Evolutionary conservation across 1,140 invertebrate genomes (phyloP), one percentile per base, ranked within the genome.

Genomic region (Sarcophaga peregrina): DNA sequence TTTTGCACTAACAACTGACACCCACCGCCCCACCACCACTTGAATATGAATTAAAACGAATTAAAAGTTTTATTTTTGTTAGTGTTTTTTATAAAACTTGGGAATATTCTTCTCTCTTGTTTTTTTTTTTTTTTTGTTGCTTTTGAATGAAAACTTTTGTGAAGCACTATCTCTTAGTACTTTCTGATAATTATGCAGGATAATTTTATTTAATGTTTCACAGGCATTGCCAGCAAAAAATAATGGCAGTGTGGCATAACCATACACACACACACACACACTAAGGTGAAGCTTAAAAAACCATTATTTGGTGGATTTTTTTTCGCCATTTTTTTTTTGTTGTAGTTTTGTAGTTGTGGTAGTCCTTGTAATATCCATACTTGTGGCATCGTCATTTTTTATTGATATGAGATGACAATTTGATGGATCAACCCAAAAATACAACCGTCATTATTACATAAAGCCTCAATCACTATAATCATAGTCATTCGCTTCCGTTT

Each of bases 391-490:
- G 62, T 68, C 62, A 78, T 78, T 50, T 78, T 78, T 78, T 78
- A 78, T 78, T 78, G 75, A 78, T 78, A 78, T 78, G 75, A 78
- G 75, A 78, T 78, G 75, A 78, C 75, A 78, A 78, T 78, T 78
- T 78, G 75, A 78, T 78, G 75, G 75, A 78, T 78, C 75, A 78
- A 78, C 47, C 75, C 62, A 68, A 78, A 52, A 78, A 78, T 52
- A 52, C 47, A 78, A 52, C 75, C 75, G 75, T 78, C 75, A 78
- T 78, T 47, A 78, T 78, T 78, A 78, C 75, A 78, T 50, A 78
- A 78, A 78, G 48, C 47, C 75, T 78, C 75, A 78, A 78, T 78
- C 75, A 78, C 48, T 78, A 78, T 78, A 78, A 78, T 78, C 75
- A 78, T 78, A 78, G 75, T 78, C 47, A 68, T 68, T 68, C 62